Conservation (phyloP, 2,113 vertebrate genomes). For the Nansenia antarctica region DNA sequence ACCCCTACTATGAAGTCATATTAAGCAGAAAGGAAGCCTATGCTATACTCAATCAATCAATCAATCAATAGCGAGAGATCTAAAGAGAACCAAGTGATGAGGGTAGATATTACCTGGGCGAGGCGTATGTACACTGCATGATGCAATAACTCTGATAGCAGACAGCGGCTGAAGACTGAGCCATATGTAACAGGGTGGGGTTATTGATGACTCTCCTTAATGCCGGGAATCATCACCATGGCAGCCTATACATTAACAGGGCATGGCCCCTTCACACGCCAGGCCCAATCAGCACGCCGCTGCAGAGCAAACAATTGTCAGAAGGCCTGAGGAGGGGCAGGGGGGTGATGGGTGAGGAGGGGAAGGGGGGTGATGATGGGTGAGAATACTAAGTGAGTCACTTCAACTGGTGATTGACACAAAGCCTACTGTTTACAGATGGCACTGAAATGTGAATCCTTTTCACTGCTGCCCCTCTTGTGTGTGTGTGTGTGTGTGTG, state of each 20-base stretch:
- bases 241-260: constrained; percentile 63
- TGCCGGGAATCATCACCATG: constrained; percentile 64
- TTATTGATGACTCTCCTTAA: constrained; percentile 67
- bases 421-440: constrained; percentile 67
- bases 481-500: too few species aligned
- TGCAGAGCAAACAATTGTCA: constrained; percentile 55
- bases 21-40: too few species aligned
- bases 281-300: constrained; percentile 56
- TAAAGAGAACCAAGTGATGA: too few species aligned
- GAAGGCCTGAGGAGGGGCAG: constrained; percentile 33
- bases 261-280: constrained; percentile 28
- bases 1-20: too few species aligned
- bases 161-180: background rate
- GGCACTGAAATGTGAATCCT: constrained; percentile 69
- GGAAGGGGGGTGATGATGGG: constrained; percentile 6
- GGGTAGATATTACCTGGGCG: too few species aligned
- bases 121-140: constrained; percentile 7
- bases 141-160: background rate
- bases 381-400: constrained; percentile 61
- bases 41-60: too few species aligned
- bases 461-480: too few species aligned
- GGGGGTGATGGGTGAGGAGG: background rate
- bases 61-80: too few species aligned
- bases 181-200: constrained; percentile 51
- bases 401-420: constrained; percentile 71